Base-by-base conservation (phyloP, 2,113 vertebrate species). In the Dasyurus viverrinus region DNA sequence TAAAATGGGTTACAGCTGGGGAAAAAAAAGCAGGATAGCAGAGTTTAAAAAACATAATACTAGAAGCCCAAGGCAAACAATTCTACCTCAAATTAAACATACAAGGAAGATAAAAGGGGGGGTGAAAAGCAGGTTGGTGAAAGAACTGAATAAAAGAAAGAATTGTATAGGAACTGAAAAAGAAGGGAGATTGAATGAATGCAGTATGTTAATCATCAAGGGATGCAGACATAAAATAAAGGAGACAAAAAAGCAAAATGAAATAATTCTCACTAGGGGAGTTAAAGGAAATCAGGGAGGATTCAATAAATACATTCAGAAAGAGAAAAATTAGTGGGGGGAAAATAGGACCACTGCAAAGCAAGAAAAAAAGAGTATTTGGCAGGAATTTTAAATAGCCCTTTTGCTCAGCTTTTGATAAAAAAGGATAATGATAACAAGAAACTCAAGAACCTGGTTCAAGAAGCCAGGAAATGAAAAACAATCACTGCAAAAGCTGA, bases 191-290 rank as follows among this genome's bases (percentile, higher is more conserved):
- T 60, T 52, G 48, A 94, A 95, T 93, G 50, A 47, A 68, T 25
- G 54, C 16, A 91, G 90, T 76, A 53, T 53, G 22, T n/a, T 92
- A 95, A 94, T 23, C 19, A 90, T 47, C 53, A 94, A 93, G 16
- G 50, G 93, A 93, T 19, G 48, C 55, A 93, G 91, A 95, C 16
- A 89, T 91, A 90, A 94, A 95, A 92, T 36, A 54, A 89, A 57
- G 91, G 54, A 94, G 36, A 95, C 93, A 91, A 76, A 93, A 90
- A 95, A 91, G 11, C 25, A 94, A 96, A 95, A 95, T 12, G 9
- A 96, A 96, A 93, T 94, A 91, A 94, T 91, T 57, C 54, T 90
- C 92, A 68, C 46, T 42, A 90, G 53, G 27, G 30, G 89, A 93
- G n/a, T 94, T 57, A 95, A 93, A 91, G 10, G 36, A 91, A 89